Percentiles rank a stretch among this genome's conserved stretches.
Conservation (phyloP, 1,140 invertebrate species). For the Orchesella cincta region DNA sequence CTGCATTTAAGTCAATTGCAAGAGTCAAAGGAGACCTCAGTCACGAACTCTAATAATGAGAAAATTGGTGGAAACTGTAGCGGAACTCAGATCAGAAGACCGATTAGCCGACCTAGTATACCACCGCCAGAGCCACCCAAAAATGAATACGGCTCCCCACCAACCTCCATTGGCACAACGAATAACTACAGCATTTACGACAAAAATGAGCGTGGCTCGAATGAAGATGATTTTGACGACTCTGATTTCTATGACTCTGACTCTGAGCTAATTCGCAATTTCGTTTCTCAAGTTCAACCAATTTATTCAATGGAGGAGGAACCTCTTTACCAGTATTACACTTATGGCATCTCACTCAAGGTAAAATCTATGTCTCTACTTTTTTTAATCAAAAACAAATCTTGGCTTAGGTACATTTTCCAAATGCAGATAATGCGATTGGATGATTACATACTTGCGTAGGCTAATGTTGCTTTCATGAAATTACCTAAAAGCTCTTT, state of each 20-base stretch:
- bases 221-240: constrained; percentile 47
- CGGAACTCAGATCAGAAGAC: constrained; percentile 6
- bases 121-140: constrained; percentile 46
- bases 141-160: background rate
- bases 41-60: constrained; percentile 5
- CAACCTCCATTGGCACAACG: background rate
- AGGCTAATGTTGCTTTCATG: background rate
- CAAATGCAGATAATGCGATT: background rate
- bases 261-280: constrained; percentile 49
- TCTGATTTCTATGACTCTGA: constrained; percentile 51
- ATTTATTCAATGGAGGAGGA: constrained; percentile 65
- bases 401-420: background rate
- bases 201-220: background rate
- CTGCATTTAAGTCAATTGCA: background rate
- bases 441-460: background rate
- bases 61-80: background rate
- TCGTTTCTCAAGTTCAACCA: constrained; percentile 49
- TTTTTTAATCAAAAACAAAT: constrained; percentile 2
- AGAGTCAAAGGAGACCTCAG: background rate
- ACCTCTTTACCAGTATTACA: constrained; percentile 88
- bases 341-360: constrained; percentile 70
- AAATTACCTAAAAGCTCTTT: background rate
- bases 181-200: constrained; percentile 29
- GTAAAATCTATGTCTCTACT: constrained; percentile 55
- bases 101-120: constrained; percentile 42